phyloP scores from a whole-genome alignment of 2,113 vertebrate genomes.

The Aramus guarauna region DNA sequence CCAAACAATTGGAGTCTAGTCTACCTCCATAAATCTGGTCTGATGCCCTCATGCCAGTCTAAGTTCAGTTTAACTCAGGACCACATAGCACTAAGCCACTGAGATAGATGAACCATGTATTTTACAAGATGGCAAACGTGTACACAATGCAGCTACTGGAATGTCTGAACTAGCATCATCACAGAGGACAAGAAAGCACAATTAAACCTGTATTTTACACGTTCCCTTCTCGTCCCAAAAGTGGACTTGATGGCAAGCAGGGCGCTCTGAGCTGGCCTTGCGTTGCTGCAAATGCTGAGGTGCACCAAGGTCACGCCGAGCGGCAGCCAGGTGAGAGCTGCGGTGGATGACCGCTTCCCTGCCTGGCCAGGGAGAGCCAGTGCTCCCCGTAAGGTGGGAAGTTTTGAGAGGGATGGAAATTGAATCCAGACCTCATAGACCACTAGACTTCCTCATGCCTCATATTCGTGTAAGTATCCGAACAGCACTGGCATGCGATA shows the following conservation, averaged over 20 bases:
- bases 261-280: neutral
- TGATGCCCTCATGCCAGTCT: neutral
- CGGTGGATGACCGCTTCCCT: neutral
- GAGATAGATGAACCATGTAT: neutral
- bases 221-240: neutral
- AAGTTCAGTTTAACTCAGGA: neutral
- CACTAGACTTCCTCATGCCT: neutral
- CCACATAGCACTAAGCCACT: neutral
- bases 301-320: rapidly evolving
- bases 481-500: neutral
- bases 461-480: no score
- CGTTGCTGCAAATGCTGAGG: neutral
- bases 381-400: rapidly evolving
- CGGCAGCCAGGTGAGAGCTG: neutral
- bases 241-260: neutral
- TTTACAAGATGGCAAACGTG: neutral
- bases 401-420: neutral
- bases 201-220: neutral
- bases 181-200: neutral
- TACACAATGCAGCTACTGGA: neutral
- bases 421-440: neutral
- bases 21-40: neutral
- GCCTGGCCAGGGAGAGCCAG: neutral
- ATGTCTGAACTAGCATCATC: neutral
- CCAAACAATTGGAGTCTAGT: neutral